These are phyloP conservation scores for Taenaris catops DNA, from an alignment of 2,888 invertebrate species.

Conservation along the genomic window DNA sequence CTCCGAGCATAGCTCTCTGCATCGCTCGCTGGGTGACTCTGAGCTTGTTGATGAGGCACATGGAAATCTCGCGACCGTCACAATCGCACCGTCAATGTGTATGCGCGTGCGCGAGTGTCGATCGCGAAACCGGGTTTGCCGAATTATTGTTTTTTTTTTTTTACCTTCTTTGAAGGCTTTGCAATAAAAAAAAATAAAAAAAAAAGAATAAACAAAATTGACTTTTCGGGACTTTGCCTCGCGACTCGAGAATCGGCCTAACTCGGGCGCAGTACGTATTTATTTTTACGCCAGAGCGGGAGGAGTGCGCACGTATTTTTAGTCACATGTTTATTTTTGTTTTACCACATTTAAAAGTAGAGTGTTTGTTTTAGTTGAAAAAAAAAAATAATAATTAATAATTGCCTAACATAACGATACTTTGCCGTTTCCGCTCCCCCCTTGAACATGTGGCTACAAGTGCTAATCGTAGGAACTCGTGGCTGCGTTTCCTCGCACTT, in stretches of 20 bases:
- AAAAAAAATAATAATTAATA: slow-evolving; percentile 14
- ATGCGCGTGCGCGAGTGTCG: no score
- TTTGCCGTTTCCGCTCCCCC: slow-evolving; percentile 37
- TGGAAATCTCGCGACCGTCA: slow-evolving; percentile 31
- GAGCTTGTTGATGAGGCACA: no score
- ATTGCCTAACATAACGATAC: slow-evolving; percentile 26
- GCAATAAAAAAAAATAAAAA: slow-evolving; percentile 2
- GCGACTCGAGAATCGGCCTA: background rate
- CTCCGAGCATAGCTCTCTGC: no score
- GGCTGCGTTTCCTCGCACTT: slow-evolving; percentile 67
- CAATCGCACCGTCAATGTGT: slow-evolving; percentile 83
- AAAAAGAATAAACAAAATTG: slow-evolving; percentile 13
- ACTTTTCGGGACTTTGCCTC: background rate
- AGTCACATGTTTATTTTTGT: slow-evolving; percentile 71
- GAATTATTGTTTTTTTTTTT: no score
- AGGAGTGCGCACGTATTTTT: slow-evolving; percentile 72
- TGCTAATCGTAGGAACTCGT: slow-evolving; percentile 45
- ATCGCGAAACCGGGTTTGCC: background rate
- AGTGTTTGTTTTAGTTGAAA: slow-evolving; percentile 25
- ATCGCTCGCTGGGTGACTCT: no score
- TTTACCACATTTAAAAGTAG: slow-evolving; percentile 30
- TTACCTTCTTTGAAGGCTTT: background rate
- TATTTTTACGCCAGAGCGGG: slow-evolving; percentile 29
- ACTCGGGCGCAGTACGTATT: background rate
- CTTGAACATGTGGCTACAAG: slow-evolving; percentile 76